Evolutionary conservation across 2,113 vertebrate genomes (phyloP), one percentile per base, ranked within the genome.

Genomic region (Verasper variegatus): DNA sequence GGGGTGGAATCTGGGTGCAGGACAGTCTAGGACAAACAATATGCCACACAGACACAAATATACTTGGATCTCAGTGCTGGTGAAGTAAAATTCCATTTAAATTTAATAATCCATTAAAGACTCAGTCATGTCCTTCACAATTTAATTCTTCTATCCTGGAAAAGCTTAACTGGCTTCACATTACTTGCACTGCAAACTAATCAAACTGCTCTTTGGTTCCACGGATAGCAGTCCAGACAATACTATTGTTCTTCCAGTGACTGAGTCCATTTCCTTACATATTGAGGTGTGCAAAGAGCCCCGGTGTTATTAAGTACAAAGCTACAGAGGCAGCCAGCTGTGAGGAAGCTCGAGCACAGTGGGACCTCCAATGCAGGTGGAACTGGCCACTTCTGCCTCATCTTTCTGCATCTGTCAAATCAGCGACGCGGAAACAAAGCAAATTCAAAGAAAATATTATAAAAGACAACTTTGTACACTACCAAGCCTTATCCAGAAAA

Each of bases 391-490:
- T 54, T 73, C 55, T 18, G 42, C 63, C 61, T 75, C 71, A 81
- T 84, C 78, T 78, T 82, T 86, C 75, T 68, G 76, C 52, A 79
- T 55, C 79, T 83, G 86, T 90, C 86, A 86, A 81, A 78, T 61
- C 84, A 71, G 74, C 8, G 15, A 76, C 52, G 77, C 74, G 42
- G 70, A 90, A 87, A 84, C 74, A 61, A 74, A 77, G 71, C 47
- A 2, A 74, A 87, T 90, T 76, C 76, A 79, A 77, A 84, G 71
- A 83, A 75, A 81, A 66, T 45, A 59, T 68, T 82, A 37, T 54
- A 69, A 86, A 54, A 83, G 54, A 83, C 70, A 81, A 87, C 71
- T 78, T 40, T 64, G 67, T 56, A 1, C 15, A 3, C 62, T 80
- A 76, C 74, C 65, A 15, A 51, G 52, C 58, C 27, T 62, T 68